Base-by-base conservation (phyloP, 2,113 vertebrate species). In the Shinisaurus crocodilurus region DNA sequence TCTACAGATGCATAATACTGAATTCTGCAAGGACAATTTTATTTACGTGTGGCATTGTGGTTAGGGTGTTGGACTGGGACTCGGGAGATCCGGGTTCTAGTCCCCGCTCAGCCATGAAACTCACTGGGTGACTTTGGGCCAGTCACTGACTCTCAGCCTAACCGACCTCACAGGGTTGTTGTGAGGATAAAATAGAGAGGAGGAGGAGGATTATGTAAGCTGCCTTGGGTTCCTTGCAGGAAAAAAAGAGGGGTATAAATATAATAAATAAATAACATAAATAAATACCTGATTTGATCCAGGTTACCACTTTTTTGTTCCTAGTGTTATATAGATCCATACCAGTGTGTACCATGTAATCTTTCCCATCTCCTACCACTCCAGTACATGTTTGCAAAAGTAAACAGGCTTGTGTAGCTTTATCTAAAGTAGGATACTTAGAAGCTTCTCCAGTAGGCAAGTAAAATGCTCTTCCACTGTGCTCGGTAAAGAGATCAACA, bases 231-330 rank as follows among this genome's bases (percentile, higher is more conserved):
- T n/a, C n/a, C n/a, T n/a, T n/a, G n/a, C n/a, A n/a, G n/a, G n/a
- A n/a, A n/a, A n/a, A n/a, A n/a, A n/a, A n/a, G n/a, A n/a, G n/a
- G n/a, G n/a, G n/a, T n/a, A n/a, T n/a, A n/a, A n/a, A n/a, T n/a
- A n/a, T n/a, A n/a, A n/a, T n/a, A n/a, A n/a, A n/a, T n/a, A n/a
- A n/a, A n/a, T n/a, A n/a, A n/a, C n/a, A n/a, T n/a, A n/a, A n/a
- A n/a, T n/a, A n/a, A n/a, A 57, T 89, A 92, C 91, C 88, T 89
- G 91, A 89, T 67, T 92, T 92, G 57, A 89, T 89, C 48, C 69
- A 87, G n/a, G 79, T 67, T 82, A 23, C 82, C 79, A 87, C 88
- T 6, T 3, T 76, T 57, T 86, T 83, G 5, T 89, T 25, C 79
- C 88, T 86, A 40, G 76, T 86, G 72, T 92, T 92, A 76, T 89